Base-by-base conservation (phyloP, 2,113 vertebrate genomes). In the Mugil cephalus region DNA sequence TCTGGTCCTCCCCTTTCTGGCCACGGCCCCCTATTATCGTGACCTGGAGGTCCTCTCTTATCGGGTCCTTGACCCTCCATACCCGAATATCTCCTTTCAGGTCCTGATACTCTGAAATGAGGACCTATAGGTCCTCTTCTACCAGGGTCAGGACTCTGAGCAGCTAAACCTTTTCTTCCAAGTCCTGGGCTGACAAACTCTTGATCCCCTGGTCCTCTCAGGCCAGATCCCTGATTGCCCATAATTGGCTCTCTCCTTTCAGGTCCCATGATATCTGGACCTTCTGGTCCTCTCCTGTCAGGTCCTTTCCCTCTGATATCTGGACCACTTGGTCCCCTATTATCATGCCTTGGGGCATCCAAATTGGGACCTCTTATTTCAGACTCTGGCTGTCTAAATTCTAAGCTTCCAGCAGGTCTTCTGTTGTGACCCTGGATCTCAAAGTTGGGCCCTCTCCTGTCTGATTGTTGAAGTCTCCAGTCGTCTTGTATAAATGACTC, bases 401-500 rank as follows among this genome's bases (percentile, higher is more conserved):
- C 56, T 10, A 7, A 30, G 18, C 48, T 46, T 62, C 8, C 12
- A 52, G 2, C 12, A 14, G 10, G 17, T 64, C 12, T 56, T 59
- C 43, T 79, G 21, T 69, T 62, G 78, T 65, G 34, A 0, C 38
- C 64, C 3, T 51, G 74, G 18, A 17, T 71, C 36, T 81, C 73
- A 34, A 78, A 47, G 10, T 78, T 50, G 67, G 47, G 51, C 30
- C 51, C 38, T 51, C 17, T 79, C 8, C 53, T 63, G 47, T 77
- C 74, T 61, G 53, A 46, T 24, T 60, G 69, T 76, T 69, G 24
- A 8, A 14, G 8, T 59, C 18, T 69, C 60, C 45, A 68, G 60
- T 86, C 48, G 36, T 74, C 62, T 74, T 73, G 47, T 6, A 50
- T 43, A 35, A 74, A 76, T 74, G 63, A 19, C 2, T 17, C 68